Conservation (phyloP, 2,113 vertebrate genomes). For the Coptodon bakossiorum region DNA sequence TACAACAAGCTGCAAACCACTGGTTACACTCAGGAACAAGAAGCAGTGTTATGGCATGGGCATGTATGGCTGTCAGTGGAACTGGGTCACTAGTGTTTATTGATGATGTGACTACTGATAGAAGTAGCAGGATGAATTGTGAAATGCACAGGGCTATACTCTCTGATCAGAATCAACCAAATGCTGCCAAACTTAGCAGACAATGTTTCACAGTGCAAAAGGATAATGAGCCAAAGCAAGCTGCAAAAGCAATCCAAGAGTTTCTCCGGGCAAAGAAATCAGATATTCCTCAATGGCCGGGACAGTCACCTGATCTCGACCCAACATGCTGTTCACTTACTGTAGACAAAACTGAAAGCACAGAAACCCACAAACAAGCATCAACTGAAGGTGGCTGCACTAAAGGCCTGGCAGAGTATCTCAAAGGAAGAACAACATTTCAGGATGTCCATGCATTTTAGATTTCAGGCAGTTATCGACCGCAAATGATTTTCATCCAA, state of each 20-base stretch:
- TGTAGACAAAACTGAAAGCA: neutral
- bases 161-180: neutral
- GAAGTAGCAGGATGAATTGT: neutral
- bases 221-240: neutral
- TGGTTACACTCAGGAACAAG: neutral
- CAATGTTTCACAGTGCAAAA: neutral
- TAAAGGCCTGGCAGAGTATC: neutral
- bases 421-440: neutral
- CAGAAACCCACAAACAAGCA: neutral
- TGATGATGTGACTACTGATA: neutral
- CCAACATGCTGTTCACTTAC: neutral
- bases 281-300: neutral
- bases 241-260: neutral
- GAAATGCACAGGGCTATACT: too few relatives aligned
- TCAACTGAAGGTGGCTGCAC: neutral
- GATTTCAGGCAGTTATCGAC: neutral
- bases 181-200: neutral
- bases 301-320: neutral
- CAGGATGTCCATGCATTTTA: neutral
- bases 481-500: neutral
- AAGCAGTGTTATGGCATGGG: neutral
- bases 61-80: neutral
- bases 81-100: neutral
- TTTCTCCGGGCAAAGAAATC: neutral
- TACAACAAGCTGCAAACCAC: neutral